Evolutionary conservation across 2,888 invertebrate species (phyloP).

Genomic region (Zaprionus bogoriensis): DNA sequence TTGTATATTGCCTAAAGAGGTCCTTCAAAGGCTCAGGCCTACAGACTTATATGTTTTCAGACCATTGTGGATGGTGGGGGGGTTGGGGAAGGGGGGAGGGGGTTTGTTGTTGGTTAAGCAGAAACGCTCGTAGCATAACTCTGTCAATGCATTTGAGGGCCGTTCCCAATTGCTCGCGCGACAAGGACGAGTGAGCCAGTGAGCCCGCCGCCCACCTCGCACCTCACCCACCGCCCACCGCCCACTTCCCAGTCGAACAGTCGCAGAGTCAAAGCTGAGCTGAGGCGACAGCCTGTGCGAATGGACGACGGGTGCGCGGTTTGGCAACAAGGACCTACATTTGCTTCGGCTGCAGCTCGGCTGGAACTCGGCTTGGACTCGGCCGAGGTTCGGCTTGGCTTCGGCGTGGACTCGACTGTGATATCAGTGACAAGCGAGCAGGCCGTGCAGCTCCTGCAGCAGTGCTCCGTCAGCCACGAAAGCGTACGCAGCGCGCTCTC

Average conservation of each 20-base stretch:
- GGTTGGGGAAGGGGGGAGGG: conserved; percentile 18
- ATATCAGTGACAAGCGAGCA: conserved; percentile 63
- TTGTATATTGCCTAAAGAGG: conserved; percentile 72
- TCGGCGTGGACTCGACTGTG: conserved; percentile 23
- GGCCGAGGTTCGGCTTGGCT: conserved; percentile 13
- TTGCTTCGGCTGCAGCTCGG: conserved; percentile 42
- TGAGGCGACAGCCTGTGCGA: conserved; percentile 21
- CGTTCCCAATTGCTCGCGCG: conserved; percentile 55
- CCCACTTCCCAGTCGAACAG: background rate
- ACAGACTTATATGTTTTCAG: conserved; percentile 60
- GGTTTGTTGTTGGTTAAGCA: no score
- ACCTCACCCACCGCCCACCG: no score
- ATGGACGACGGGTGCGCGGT: conserved; percentile 62
- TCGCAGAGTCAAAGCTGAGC: background rate
- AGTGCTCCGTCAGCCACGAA: conserved; percentile 70
- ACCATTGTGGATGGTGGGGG: no score
- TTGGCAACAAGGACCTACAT: conserved; percentile 75
- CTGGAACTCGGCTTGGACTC: background rate
- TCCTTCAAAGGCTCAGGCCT: conserved; percentile 73
- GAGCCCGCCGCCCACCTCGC: conserved; percentile 15
- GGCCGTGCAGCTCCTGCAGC: conserved; percentile 58
- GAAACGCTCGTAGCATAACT: conserved; percentile 64
- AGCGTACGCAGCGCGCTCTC: conserved; percentile 60
- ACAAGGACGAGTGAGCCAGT: conserved; percentile 49
- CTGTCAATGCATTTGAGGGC: conserved; percentile 77